Percentiles rank a stretch among this genome's conserved stretches.
phyloP scores from a whole-genome alignment of 2,113 vertebrate species.

The Daboia siamensis region DNA sequence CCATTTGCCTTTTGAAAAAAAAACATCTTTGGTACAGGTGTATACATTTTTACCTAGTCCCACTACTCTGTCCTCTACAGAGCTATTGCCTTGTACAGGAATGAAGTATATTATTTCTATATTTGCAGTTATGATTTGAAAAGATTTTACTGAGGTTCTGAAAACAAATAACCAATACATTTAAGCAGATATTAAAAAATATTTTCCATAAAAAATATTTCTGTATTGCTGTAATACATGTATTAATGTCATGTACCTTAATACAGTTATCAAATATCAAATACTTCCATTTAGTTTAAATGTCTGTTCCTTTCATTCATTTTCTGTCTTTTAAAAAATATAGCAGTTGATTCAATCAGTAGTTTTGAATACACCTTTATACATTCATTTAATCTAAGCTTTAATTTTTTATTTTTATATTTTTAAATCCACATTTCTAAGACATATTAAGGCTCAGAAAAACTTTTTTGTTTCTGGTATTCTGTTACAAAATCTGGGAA shows the following conservation, averaged over 20 bases:
- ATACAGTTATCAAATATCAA: not conserved
- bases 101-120: not conserved
- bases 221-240: not conserved
- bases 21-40: not conserved
- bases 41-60: not conserved
- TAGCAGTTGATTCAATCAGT: not conserved
- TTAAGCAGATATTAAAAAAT: not conserved
- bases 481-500: not conserved
- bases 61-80: not conserved
- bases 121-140: not conserved
- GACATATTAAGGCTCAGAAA: not conserved
- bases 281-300: not conserved
- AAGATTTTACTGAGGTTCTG: not conserved
- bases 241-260: not conserved
- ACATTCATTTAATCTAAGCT: not conserved
- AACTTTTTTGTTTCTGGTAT: not conserved
- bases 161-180: not conserved
- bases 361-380: not conserved
- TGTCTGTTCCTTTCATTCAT: not conserved
- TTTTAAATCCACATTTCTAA: not conserved
- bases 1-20: not conserved
- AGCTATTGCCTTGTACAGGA: not conserved
- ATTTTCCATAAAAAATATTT: not conserved
- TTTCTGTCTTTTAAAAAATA: not conserved
- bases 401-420: not conserved